These are phyloP conservation scores for Monodelphis domestica DNA, from an alignment of 2,797 vertebrate genomes.

Conservation along the genomic window DNA sequence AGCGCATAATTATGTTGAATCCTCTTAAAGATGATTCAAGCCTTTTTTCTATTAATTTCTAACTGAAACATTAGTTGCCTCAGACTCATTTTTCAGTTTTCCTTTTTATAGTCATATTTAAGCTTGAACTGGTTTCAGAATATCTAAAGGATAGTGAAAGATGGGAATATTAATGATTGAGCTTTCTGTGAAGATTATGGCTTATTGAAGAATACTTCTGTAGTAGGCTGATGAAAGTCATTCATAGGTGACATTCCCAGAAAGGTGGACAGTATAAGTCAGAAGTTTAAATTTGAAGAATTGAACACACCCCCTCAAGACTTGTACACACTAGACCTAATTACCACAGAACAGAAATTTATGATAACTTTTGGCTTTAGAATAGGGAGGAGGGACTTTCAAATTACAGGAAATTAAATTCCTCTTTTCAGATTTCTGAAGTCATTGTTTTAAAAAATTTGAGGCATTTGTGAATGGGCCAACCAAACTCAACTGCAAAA, in stretches of 20 bases:
- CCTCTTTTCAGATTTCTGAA: not conserved
- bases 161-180: not conserved
- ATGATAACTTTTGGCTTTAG: not conserved
- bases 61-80: not conserved
- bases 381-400: not conserved
- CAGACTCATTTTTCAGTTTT: not conserved
- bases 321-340: not conserved
- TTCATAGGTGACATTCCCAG: accelerated
- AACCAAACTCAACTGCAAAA: not conserved
- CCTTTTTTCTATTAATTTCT: not conserved
- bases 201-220: constrained; percentile 16
- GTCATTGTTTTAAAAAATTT: not conserved
- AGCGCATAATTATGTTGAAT: not conserved
- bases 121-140: not conserved
- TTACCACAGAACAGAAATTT: not conserved
- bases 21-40: constrained; percentile 12
- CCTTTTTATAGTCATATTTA: constrained; percentile 26
- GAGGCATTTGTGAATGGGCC: too few species aligned
- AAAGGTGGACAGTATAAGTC: constrained; percentile 30
- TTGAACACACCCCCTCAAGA: constrained; percentile 11
- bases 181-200: constrained; percentile 13
- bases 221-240: constrained; percentile 43
- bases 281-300: constrained; percentile 31
- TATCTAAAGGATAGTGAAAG: not conserved
- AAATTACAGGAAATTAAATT: not conserved